Evolutionary conservation across 1,140 invertebrate genomes (phyloP).

Genomic region (Heliconius himera): DNA sequence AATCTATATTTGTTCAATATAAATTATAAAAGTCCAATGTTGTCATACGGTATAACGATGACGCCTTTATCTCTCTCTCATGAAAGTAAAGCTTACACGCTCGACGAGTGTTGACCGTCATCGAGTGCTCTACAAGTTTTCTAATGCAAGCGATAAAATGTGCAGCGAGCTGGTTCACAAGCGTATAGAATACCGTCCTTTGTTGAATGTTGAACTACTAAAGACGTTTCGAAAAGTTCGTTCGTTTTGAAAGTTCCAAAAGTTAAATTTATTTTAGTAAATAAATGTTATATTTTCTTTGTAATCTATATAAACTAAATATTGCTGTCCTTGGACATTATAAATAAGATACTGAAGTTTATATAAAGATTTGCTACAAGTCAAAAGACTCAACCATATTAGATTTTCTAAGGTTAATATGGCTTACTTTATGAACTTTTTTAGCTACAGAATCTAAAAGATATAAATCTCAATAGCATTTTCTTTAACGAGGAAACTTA

Average conservation of each 20-base stretch:
- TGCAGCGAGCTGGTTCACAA: neutral
- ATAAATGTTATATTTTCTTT: neutral
- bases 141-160: conserved; percentile 21
- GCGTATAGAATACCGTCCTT: neutral
- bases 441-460: conserved; percentile 4
- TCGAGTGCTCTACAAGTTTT: conserved; percentile 25
- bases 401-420: neutral
- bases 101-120: conserved; percentile 26
- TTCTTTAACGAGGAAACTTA: conserved; percentile 31
- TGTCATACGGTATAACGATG: neutral
- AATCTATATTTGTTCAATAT: no score
- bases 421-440: neutral
- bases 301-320: neutral
- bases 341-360: neutral
- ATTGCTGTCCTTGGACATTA: neutral
- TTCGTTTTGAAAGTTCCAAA: neutral
- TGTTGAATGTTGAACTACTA: neutral
- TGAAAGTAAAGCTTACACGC: conserved; percentile 29
- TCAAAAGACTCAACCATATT: neutral
- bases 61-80: conserved; percentile 16
- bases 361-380: neutral
- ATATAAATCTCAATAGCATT: conserved; percentile 29
- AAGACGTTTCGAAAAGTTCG: neutral
- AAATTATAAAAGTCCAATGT: neutral
- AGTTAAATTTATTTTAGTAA: neutral